Evolutionary conservation across 2,888 invertebrate species (phyloP).

Genomic region (Agonopterix alstromeriana): DNA sequence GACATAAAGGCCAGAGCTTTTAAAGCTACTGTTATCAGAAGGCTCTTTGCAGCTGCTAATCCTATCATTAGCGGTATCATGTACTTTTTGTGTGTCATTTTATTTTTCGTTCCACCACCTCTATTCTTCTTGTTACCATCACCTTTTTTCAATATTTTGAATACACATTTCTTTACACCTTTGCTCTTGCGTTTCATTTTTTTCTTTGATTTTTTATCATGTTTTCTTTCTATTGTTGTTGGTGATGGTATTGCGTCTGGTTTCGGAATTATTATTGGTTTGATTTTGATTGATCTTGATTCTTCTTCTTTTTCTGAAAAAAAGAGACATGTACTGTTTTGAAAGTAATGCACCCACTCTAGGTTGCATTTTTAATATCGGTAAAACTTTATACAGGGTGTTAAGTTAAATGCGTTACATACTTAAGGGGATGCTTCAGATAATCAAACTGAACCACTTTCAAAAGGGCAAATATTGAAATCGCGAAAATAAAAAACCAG

Average conservation of each 20-base stretch:
- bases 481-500: no score
- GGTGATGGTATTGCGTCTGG: neutral
- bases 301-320: no score
- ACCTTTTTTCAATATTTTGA: slow-evolving; percentile 45
- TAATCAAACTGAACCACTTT: no score
- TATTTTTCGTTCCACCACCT: slow-evolving; percentile 10
- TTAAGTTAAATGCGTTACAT: no score
- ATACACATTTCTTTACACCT: slow-evolving; percentile 48
- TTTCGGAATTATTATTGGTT: no score
- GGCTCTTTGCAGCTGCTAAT: slow-evolving; percentile 79
- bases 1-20: slow-evolving; percentile 82
- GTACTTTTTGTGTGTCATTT: slow-evolving; percentile 66
- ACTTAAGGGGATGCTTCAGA: no score
- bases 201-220: slow-evolving; percentile 16
- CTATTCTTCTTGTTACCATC: slow-evolving; percentile 24
- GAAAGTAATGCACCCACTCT: no score
- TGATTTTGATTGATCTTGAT: no score
- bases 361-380: no score
- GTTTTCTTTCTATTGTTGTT: slow-evolving; percentile 12
- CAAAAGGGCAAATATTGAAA: no score
- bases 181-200: slow-evolving; percentile 22
- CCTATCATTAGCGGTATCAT: slow-evolving; percentile 79
- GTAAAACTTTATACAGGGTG: no score
- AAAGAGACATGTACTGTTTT: no score
- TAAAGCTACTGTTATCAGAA: slow-evolving; percentile 81